Base-by-base conservation (phyloP, 2,797 vertebrate species). In the Nyctibius grandis region DNA sequence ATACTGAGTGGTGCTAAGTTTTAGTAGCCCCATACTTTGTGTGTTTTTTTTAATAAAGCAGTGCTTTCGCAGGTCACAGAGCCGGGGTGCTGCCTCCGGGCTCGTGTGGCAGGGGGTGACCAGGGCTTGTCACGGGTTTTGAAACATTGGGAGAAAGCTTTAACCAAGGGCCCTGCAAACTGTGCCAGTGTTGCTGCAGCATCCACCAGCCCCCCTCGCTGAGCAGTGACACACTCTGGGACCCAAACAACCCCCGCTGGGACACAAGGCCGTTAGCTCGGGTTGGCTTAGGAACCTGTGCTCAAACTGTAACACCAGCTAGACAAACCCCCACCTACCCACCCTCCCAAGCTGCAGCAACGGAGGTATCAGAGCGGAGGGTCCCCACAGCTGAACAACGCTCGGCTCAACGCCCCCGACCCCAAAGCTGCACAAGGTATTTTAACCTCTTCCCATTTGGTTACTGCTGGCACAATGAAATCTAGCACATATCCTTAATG, bases 181-280 rank as follows among this genome's bases (percentile, higher is more conserved):
- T 28, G 34, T 28, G 50, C 34, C 18, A 36, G 29, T 14, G 26
- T 9, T 22, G 47, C 36, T 22, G 44, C 76, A 47, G 51, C 45
- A 61, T 12, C 72, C 50, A 11, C 60, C 51, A 38, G 48, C n/a
- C 48, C 25, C 50, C 48, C 23, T 7, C 48, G 5, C 70, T 3
- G 6, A 34, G 70, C 70, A 16, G 15, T 5, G 69, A 7, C 5
- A 11, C 31, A 0, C 33, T 13, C n/a, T 6, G 33, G 6, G 2
- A 13, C 42, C 42, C 42, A 11, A 6, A 4, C 72, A 22, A 3
- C 11, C 42, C 14, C n/a, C 15, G 9, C 7, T 1, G 15, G 26
- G 54, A 5, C 23, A 9, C 1, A 4, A 44, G 26, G 15, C 33
- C 19, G 15, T 23, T 15, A 3, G 48, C 20, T 23, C 33, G 7